Percentiles rank a stretch among this genome's conserved stretches.
Evolutionary conservation across 2,113 vertebrate genomes (phyloP).

Genomic region (Craseonycteris thonglongyai): DNA sequence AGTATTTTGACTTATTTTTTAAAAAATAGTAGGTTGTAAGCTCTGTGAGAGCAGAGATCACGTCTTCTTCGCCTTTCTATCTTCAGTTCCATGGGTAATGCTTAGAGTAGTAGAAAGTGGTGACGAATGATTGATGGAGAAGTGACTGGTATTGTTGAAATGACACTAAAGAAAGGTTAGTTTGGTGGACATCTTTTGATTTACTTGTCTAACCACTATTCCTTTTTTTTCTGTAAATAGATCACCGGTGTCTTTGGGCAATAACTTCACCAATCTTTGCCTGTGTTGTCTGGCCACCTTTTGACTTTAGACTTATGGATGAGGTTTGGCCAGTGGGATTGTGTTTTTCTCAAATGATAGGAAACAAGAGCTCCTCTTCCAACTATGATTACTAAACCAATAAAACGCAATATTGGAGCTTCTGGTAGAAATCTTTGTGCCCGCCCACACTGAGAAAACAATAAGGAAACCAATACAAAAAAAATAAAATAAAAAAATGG

Average conservation of each 20-base stretch:
- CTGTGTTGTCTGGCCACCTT: neutral
- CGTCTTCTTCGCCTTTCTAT: neutral
- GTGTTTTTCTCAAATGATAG: neutral
- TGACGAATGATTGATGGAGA: neutral
- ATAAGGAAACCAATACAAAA: neutral
- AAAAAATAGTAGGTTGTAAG: neutral
- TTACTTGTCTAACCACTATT: neutral
- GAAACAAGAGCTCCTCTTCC: neutral
- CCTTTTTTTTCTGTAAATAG: neutral
- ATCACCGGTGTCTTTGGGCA: neutral
- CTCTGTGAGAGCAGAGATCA: neutral
- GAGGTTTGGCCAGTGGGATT: neutral
- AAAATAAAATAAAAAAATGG: too few species aligned
- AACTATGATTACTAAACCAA: neutral
- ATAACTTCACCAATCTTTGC: neutral
- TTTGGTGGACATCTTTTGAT: neutral
- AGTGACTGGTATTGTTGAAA: neutral
- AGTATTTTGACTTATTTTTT: neutral
- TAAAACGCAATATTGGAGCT: neutral
- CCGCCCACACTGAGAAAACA: neutral
- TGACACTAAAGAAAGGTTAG: neutral
- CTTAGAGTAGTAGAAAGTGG: neutral
- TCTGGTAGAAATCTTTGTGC: neutral
- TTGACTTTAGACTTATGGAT: neutral
- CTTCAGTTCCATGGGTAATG: neutral